These are phyloP conservation scores for Hypomecis atomaria DNA, from an alignment of 2,888 invertebrate species.

Conservation along the genomic window DNA sequence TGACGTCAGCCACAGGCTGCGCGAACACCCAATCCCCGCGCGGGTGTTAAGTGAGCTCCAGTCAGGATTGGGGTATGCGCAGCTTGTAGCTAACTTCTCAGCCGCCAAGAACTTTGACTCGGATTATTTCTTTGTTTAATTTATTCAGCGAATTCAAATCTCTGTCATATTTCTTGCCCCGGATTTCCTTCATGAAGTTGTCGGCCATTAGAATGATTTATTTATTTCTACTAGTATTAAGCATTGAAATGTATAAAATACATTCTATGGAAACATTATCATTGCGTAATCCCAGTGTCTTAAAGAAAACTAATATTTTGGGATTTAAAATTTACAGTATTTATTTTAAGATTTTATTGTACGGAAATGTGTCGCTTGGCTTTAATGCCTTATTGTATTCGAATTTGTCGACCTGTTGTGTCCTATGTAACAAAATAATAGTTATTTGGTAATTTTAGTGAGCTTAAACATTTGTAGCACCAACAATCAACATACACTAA, in stretches of 20 bases:
- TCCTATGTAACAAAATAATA: not conserved
- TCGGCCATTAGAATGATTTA: conserved; percentile 5
- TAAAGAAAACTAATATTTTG: conserved; percentile 19
- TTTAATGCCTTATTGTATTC: conserved; percentile 2
- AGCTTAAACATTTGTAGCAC: not conserved
- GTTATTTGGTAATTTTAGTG: not conserved
- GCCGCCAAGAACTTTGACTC: too few species aligned
- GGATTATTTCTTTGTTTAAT: too few species aligned
- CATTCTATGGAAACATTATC: conserved; percentile 23
- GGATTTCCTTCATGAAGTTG: conserved; percentile 6
- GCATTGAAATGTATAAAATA: conserved; percentile 36
- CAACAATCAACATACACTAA: not conserved
- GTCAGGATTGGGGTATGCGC: too few species aligned
- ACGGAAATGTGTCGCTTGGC: not conserved
- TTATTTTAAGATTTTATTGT: conserved; percentile 29
- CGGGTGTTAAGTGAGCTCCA: too few species aligned
- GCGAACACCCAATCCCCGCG: too few species aligned
- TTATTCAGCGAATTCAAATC: not conserved
- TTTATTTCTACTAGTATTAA: conserved; percentile 28
- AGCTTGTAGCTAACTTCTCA: too few species aligned
- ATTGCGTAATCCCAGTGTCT: conserved; percentile 26
- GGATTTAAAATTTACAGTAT: conserved; percentile 22
- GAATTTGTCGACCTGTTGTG: not conserved
- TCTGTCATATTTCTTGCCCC: not conserved
- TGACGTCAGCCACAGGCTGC: too few species aligned